Conservation (phyloP, 2,888 invertebrate genomes). For the Xanthostigma xanthostigma region DNA sequence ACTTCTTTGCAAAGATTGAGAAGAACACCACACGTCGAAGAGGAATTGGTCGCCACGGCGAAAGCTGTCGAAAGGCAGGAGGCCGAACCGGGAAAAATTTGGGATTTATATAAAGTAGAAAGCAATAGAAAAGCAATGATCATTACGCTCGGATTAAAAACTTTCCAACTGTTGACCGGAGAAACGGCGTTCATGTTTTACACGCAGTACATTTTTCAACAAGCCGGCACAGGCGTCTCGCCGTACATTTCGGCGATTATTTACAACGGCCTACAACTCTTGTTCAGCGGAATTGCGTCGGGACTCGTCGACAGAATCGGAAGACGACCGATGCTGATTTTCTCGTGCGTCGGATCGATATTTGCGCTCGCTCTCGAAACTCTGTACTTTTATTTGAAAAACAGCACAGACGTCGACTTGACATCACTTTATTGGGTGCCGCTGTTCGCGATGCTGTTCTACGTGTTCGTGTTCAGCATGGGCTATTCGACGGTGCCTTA, state of each 20-base stretch:
- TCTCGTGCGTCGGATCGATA: slow-evolving; percentile 14
- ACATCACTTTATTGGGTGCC: not conserved
- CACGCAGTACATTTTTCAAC: slow-evolving; percentile 13
- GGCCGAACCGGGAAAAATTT: slow-evolving; percentile 1
- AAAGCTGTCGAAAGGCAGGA: slow-evolving; percentile 3
- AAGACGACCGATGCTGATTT: slow-evolving; percentile 25
- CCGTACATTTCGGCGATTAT: slow-evolving; percentile 21
- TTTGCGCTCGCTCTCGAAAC: not conserved
- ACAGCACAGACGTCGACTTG: not conserved
- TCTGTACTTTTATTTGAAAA: slow-evolving; percentile 1
- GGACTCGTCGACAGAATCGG: slow-evolving; percentile 18
- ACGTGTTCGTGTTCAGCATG: not conserved
- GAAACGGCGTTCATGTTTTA: slow-evolving; percentile 4
- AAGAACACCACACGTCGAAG: not conserved
- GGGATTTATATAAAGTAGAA: slow-evolving; percentile 2
- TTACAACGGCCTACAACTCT: slow-evolving; percentile 24
- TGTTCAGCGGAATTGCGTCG: slow-evolving; percentile 12
- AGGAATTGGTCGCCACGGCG: slow-evolving; percentile 2
- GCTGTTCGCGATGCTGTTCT: not conserved
- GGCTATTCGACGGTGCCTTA: not conserved
- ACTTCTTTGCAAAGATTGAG: slow-evolving; percentile 3
- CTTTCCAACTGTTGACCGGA: slow-evolving; percentile 3
- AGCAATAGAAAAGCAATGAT: slow-evolving; percentile 5
- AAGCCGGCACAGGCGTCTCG: slow-evolving; percentile 11
- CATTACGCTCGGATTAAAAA: slow-evolving; percentile 1